These are phyloP conservation scores for Lochmaea crataegi DNA, from an alignment of 2,888 invertebrate species.

Conservation along the genomic window DNA sequence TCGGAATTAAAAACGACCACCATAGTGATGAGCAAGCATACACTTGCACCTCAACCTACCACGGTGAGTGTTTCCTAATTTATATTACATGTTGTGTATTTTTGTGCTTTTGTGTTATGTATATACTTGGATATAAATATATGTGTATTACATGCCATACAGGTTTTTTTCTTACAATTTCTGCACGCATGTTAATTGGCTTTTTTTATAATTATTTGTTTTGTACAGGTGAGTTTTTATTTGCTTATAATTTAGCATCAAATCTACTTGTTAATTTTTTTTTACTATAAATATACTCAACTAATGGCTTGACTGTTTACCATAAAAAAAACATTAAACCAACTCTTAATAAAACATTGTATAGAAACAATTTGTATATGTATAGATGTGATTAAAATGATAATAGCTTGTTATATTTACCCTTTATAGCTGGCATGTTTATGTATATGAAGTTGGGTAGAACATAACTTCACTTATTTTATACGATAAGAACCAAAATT, in stretches of 20 bases:
- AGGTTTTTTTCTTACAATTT: background rate
- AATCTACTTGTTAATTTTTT: slow-evolving; percentile 23
- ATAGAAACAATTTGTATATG: slow-evolving; percentile 18
- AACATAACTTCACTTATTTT: slow-evolving; percentile 10
- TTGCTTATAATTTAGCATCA: slow-evolving; percentile 40
- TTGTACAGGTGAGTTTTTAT: slow-evolving; percentile 33
- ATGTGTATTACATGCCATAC: background rate
- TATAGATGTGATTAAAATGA: slow-evolving; percentile 5
- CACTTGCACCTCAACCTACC: slow-evolving; percentile 78
- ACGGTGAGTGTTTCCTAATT: slow-evolving; percentile 66
- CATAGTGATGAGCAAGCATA: slow-evolving; percentile 94
- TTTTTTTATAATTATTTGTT: slow-evolving; percentile 7
- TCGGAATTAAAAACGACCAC: slow-evolving; percentile 83
- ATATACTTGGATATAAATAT: background rate
- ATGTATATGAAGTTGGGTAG: slow-evolving; percentile 16
- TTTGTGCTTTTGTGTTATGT: slow-evolving; percentile 46
- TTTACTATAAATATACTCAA: slow-evolving; percentile 20
- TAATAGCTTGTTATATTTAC: slow-evolving; percentile 16
- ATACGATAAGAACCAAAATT: background rate
- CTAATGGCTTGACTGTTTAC: slow-evolving; percentile 38
- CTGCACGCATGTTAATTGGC: slow-evolving; percentile 6
- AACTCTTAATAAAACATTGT: slow-evolving; percentile 13
- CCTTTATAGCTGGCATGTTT: slow-evolving; percentile 30
- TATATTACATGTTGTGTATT: slow-evolving; percentile 19
- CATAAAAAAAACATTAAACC: slow-evolving; percentile 18